These are phyloP conservation scores for Podargus strigoides DNA, from an alignment of 2,797 vertebrate genomes.

Conservation along the genomic window DNA sequence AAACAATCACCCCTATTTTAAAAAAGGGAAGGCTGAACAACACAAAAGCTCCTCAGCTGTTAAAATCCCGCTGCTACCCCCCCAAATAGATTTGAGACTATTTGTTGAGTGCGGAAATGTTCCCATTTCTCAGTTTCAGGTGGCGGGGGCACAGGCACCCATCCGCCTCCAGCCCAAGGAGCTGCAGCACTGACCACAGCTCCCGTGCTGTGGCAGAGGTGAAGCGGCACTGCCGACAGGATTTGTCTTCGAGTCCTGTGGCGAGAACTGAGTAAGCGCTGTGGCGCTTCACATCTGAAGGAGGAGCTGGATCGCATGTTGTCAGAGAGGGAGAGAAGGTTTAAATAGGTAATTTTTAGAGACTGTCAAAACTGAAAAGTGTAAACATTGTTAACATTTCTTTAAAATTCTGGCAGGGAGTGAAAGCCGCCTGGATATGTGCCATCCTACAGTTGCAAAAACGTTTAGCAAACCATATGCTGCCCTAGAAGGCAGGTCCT, in stretches of 20 bases:
- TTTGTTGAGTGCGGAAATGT: background rate
- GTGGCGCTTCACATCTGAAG: background rate
- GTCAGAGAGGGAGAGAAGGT: background rate
- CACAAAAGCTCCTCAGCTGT: background rate
- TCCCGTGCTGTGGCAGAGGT: background rate
- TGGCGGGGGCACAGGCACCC: background rate
- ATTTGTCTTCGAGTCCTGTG: background rate
- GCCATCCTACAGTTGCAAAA: conserved; percentile 22
- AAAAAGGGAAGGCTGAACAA: background rate
- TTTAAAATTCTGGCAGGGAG: conserved; percentile 31
- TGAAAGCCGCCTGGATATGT: background rate
- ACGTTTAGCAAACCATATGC: conserved; percentile 24
- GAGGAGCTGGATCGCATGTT: background rate
- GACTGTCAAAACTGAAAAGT: conserved; percentile 11
- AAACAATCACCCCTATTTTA: background rate
- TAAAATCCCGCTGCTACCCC: background rate
- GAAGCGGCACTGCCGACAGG: accelerated
- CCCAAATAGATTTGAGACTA: background rate
- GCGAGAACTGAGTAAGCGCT: background rate
- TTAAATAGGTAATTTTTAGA: conserved; percentile 37
- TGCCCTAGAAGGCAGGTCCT: conserved; percentile 28
- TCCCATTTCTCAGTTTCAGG: background rate
- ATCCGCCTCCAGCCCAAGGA: accelerated
- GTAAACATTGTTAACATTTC: conserved; percentile 39
- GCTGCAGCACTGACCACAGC: background rate